Evolutionary conservation across 2,113 vertebrate species (phyloP).

Genomic region (Pitta sordida): DNA sequence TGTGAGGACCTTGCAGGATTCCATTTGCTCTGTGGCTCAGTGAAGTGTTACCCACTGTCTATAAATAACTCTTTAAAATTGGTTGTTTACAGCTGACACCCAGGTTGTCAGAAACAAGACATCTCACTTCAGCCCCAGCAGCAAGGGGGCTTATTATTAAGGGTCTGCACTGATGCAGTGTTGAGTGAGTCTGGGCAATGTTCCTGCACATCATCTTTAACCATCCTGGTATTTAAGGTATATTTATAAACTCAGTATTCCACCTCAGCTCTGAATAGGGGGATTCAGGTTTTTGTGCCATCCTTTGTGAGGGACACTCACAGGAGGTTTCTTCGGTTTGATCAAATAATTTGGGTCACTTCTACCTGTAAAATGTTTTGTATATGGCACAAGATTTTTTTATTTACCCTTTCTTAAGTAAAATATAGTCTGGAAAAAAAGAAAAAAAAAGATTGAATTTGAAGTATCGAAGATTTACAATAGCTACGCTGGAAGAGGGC

Average conservation of each 20-base stretch:
- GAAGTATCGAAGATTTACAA: not conserved
- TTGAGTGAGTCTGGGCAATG: not conserved
- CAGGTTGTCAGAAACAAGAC: not conserved
- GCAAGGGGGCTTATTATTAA: not conserved
- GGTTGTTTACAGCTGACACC: not conserved
- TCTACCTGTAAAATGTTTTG: not conserved
- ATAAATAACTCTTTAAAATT: not conserved
- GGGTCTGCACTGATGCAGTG: not conserved
- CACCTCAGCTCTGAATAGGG: not conserved
- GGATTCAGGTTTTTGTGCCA: not conserved
- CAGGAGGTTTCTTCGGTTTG: not conserved
- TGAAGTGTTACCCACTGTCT: not conserved
- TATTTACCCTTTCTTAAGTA: not conserved
- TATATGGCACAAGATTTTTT: not conserved
- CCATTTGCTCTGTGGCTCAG: not conserved
- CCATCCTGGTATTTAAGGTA: not conserved
- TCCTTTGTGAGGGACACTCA: not conserved
- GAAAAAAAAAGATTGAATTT: not conserved
- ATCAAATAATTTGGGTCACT: not conserved
- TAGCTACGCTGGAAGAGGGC: not conserved
- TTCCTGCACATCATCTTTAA: not conserved
- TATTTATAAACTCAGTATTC: not conserved
- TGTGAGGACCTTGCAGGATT: not conserved
- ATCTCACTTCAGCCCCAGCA: not conserved
- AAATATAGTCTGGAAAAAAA: not conserved